Percentiles rank a stretch among this genome's conserved stretches.
phyloP scores from a whole-genome alignment of 2,113 vertebrate genomes.

The Microcebus lehilahytsara region DNA sequence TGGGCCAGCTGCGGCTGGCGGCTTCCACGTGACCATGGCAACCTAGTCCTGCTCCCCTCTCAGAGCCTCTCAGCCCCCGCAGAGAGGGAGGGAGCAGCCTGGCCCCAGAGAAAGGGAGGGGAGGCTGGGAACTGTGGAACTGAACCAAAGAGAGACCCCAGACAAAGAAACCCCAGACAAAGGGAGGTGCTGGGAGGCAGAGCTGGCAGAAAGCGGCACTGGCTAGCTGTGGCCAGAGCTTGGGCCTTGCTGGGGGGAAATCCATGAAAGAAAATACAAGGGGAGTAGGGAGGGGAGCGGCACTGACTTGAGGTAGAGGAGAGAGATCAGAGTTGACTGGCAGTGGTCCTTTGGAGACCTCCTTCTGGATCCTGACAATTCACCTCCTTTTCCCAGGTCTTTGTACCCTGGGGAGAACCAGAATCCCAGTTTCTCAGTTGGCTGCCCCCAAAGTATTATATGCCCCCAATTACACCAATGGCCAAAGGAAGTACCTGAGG shows the following conservation, averaged over 20 bases:
- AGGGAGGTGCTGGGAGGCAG: not conserved
- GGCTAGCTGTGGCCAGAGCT: not conserved
- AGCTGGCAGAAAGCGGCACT: not conserved
- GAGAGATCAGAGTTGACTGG: not conserved
- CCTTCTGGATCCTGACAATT: not conserved
- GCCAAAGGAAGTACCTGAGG: not conserved
- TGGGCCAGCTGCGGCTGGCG: slow-evolving; percentile 69
- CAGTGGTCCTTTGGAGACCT: not conserved
- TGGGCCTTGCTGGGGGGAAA: not conserved
- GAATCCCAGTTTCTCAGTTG: not conserved
- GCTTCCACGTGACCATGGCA: slow-evolving; percentile 79
- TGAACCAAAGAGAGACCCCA: slow-evolving; percentile 37
- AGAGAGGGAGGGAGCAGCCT: slow-evolving; percentile 69
- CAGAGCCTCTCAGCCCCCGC: slow-evolving; percentile 58
- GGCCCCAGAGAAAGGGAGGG: slow-evolving; percentile 35
- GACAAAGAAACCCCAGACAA: slow-evolving; percentile 72
- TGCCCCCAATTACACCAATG: not conserved
- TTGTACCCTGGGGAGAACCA: not conserved
- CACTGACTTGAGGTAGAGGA: not conserved
- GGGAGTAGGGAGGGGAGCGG: not conserved
- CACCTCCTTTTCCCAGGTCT: not conserved
- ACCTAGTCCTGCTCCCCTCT: slow-evolving; percentile 53
- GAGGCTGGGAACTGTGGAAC: slow-evolving; percentile 36
- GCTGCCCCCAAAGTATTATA: not conserved
- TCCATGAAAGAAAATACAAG: not conserved